Conservation (phyloP, 2,113 vertebrate species). For the Arvicanthis niloticus region DNA sequence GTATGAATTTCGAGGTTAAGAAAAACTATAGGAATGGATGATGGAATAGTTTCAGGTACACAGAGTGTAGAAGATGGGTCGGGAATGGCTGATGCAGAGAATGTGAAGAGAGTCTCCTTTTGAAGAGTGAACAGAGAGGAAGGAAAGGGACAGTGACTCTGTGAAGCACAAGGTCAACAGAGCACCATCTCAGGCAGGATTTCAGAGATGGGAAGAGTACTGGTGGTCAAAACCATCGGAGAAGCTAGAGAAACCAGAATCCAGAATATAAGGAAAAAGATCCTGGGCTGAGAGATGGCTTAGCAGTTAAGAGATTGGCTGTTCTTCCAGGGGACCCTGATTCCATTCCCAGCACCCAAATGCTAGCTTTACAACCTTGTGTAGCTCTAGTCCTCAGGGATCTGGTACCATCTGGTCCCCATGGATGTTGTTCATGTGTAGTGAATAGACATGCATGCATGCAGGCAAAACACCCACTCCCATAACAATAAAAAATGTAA, state of each 20-base stretch:
- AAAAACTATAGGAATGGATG: not conserved
- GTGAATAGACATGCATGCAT: not conserved
- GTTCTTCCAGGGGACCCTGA: not conserved
- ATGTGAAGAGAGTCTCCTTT: not conserved
- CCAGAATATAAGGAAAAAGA: not conserved
- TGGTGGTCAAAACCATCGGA: not conserved
- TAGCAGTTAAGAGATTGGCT: not conserved
- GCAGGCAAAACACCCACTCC: not conserved
- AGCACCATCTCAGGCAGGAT: not conserved
- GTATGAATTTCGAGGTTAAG: not conserved
- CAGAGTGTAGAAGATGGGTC: not conserved
- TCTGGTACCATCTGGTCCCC: not conserved
- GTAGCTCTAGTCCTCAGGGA: not conserved
- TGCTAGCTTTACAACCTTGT: not conserved
- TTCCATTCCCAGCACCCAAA: not conserved
- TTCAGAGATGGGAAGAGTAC: not conserved
- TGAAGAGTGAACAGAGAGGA: not conserved
- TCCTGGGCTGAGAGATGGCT: not conserved
- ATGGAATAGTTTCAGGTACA: not conserved
- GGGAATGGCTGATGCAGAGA: too few species aligned
- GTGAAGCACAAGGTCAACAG: not conserved
- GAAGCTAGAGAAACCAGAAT: not conserved
- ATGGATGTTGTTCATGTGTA: not conserved
- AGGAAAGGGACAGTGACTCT: not conserved
- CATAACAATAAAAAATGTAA: not conserved